These are phyloP conservation scores for Melipona beecheii DNA, from an alignment of 2,888 invertebrate species.

Conservation along the genomic window DNA sequence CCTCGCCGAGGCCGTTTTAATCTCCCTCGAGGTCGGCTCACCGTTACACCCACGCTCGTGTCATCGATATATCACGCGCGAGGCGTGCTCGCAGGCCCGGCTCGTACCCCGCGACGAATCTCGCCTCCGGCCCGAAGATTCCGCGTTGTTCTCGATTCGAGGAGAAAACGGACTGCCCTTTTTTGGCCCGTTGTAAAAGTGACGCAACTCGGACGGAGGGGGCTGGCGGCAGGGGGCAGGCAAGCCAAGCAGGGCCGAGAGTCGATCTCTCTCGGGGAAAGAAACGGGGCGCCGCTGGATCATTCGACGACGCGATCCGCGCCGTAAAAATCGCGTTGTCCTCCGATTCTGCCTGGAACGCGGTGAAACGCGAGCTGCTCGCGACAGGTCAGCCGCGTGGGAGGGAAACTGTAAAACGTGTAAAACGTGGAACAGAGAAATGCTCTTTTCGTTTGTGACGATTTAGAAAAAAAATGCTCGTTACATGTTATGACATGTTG, in stretches of 20 bases:
- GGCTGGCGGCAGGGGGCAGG: background rate
- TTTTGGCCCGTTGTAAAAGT: slow-evolving; percentile 61
- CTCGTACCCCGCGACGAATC: slow-evolving; percentile 55
- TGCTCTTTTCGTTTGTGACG: background rate
- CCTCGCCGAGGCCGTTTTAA: slow-evolving; percentile 62
- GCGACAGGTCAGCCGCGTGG: slow-evolving; percentile 50
- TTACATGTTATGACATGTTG: too few relatives aligned
- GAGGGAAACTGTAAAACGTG: slow-evolving; percentile 12
- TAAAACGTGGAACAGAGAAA: slow-evolving; percentile 13
- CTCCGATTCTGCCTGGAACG: background rate
- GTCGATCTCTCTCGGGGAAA: slow-evolving; percentile 22
- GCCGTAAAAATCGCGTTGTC: slow-evolving; percentile 32
- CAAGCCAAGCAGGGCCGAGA: background rate
- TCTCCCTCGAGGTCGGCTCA: slow-evolving; percentile 69
- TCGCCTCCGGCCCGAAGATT: slow-evolving; percentile 68
- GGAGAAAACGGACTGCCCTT: slow-evolving; percentile 69
- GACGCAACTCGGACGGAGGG: slow-evolving; percentile 26
- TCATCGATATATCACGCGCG: slow-evolving; percentile 73
- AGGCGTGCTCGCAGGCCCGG: slow-evolving; percentile 27
- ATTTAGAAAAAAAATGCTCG: too few relatives aligned
- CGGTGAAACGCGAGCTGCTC: slow-evolving; percentile 23
- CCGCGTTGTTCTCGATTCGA: slow-evolving; percentile 71
- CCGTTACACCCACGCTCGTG: slow-evolving; percentile 71
- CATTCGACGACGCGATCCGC: background rate
- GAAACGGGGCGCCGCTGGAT: slow-evolving; percentile 33